These are phyloP conservation scores for Rhopalosiphum maidis DNA, from an alignment of 1,140 invertebrate genomes.

Conservation along the genomic window DNA sequence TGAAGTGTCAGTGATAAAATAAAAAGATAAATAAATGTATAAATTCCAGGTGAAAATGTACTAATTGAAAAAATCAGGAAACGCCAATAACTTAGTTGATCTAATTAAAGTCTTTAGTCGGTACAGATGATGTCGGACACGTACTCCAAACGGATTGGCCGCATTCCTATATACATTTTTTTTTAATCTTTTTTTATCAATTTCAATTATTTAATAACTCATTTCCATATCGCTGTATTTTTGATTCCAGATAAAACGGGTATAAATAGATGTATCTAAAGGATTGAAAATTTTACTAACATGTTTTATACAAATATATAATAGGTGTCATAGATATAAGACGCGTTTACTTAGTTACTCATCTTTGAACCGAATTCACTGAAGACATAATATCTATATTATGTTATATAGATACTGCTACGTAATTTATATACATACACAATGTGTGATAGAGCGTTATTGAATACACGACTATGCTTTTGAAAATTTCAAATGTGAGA, in stretches of 20 bases:
- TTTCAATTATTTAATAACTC: background rate
- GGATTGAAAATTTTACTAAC: background rate
- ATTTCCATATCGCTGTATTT: background rate
- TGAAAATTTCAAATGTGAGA: background rate
- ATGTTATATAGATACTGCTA: background rate
- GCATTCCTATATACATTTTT: background rate
- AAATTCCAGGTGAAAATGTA: background rate
- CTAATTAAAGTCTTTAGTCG: background rate
- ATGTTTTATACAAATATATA: background rate
- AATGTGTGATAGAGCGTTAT: background rate
- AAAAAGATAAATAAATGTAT: background rate
- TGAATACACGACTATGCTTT: background rate
- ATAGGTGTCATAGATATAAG: background rate
- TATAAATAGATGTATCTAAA: background rate
- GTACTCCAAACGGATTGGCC: background rate
- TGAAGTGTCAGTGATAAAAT: background rate
- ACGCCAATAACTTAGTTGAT: background rate
- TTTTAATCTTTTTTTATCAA: background rate
- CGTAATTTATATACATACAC: too few relatives aligned
- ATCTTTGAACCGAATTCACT: background rate
- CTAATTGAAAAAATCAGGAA: background rate
- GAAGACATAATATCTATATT: too few relatives aligned
- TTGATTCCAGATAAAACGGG: background rate
- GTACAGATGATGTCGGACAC: background rate
- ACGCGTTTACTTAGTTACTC: background rate